Evolutionary conservation across 2,113 vertebrate species (phyloP), one percentile per base, ranked within the genome.

Genomic region (Edolisoma coerulescens): DNA sequence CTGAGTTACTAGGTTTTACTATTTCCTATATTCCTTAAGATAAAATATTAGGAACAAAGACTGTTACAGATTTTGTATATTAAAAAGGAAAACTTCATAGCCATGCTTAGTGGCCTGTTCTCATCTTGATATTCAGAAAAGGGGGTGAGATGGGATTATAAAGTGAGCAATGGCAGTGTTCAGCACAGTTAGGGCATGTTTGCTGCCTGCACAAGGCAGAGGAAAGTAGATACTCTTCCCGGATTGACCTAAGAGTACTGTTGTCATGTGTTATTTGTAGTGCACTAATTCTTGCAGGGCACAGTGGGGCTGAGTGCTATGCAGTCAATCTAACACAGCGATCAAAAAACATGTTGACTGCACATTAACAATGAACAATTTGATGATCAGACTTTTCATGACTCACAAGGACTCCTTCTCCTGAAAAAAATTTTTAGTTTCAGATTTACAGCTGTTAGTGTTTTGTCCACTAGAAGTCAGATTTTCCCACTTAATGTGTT

Each of bases 401-500:
- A 16, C 19, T 45, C 14, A 42, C 16, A 22, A 50, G n/a, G 41
- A 22, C 21, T 70, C 5, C 7, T 71, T 50, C 13, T 60, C 17
- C 24, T 75, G 22, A 47, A 71, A 30, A n/a, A 27, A 16, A 4
- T 26, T 21, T 80, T 79, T 33, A 1, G 13, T 41, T 86, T 90
- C 64, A 70, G 47, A 64, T 81, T 84, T 79, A 70, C 56, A 88
- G 59, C 26, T 70, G 63, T 67, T 67, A 84, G 35, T 79, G 10
- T 77, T 92, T 78, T 86, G 80, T 35, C 69, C n/a, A n/a, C 47
- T 81, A 75, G 63, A 88, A 97, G 82, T 86, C 79, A 84, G 60
- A 42, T 93, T 95, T 94, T 86, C 75, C 56, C 86, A 63, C 35
- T 67, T 67, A 9, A 56, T 4, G 2, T 20, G 6, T 84, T 91